Percentiles rank a stretch among this genome's conserved stretches.
Evolutionary conservation across 1,140 invertebrate species (phyloP).

Genomic region (Bombus cullumanus): DNA sequence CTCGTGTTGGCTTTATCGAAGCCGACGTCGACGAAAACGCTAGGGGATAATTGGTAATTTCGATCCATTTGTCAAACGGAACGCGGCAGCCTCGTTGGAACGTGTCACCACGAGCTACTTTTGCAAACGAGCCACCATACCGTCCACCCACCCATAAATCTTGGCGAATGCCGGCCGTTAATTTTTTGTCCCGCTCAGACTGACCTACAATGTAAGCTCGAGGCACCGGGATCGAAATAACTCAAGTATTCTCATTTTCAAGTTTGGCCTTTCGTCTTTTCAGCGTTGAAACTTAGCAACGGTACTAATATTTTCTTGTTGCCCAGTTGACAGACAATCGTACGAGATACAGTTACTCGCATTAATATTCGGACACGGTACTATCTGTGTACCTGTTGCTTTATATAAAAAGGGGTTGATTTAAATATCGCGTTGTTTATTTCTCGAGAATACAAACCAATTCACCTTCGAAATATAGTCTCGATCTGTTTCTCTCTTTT

Average conservation of each 20-base stretch:
- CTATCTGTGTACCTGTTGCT: no score
- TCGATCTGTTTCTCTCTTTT: no score
- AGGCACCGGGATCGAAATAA: not conserved
- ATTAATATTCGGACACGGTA: no score
- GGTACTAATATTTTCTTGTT: no score
- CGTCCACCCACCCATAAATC: slow-evolving; percentile 7
- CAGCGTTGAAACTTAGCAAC: no score
- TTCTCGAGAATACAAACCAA: no score
- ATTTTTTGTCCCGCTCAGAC: not conserved
- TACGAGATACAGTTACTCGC: no score
- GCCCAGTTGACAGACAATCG: no score
- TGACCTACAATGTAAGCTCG: not conserved
- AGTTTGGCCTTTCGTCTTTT: no score
- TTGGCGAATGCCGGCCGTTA: not conserved
- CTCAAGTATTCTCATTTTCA: not conserved
- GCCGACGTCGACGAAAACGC: not conserved
- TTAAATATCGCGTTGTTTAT: no score
- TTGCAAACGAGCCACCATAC: slow-evolving; percentile 31
- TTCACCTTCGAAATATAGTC: no score
- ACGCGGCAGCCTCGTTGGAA: not conserved
- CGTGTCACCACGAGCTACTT: slow-evolving; percentile 11
- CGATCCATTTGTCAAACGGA: slow-evolving; percentile 38
- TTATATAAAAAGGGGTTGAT: no score
- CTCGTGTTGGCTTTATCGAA: slow-evolving; percentile 1
- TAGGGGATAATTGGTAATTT: slow-evolving; percentile 35